phyloP scores from a whole-genome alignment of 1,140 invertebrate species.

The Drosophila ogumai region DNA sequence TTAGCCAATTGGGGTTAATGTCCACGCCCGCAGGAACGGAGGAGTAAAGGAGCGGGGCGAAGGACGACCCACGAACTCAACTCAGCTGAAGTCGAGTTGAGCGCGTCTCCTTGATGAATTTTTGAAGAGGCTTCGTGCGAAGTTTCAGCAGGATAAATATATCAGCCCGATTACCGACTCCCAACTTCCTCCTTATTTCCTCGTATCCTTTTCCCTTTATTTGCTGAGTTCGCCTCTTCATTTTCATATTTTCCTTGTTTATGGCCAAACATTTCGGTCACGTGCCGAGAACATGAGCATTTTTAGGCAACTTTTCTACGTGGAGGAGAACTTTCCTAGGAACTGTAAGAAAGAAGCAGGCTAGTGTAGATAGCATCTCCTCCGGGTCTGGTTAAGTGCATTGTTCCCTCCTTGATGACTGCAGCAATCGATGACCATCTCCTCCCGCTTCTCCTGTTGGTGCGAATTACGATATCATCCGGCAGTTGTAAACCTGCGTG shows the following conservation, averaged over 20 bases:
- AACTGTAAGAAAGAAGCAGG: background rate
- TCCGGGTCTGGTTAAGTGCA: slow-evolving; percentile 44
- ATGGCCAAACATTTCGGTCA: slow-evolving; percentile 76
- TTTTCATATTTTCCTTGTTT: slow-evolving; percentile 78
- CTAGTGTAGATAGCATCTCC: background rate
- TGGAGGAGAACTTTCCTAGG: slow-evolving; percentile 3
- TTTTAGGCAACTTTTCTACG: slow-evolving; percentile 66
- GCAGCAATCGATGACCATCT: slow-evolving; percentile 46
- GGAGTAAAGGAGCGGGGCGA: background rate
- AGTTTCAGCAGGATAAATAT: slow-evolving; percentile 55
- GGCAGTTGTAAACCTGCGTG: slow-evolving; percentile 32
- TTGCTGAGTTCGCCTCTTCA: slow-evolving; percentile 47
- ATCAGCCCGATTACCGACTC: slow-evolving; percentile 65
- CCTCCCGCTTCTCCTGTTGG: slow-evolving; percentile 10
- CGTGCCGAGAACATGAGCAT: slow-evolving; percentile 64
- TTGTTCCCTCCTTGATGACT: slow-evolving; percentile 32
- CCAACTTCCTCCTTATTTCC: slow-evolving; percentile 33
- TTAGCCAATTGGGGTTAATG: slow-evolving; percentile 78
- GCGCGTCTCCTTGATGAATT: slow-evolving; percentile 66
- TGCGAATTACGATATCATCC: slow-evolving; percentile 22
- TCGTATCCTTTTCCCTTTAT: slow-evolving; percentile 13
- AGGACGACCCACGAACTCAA: slow-evolving; percentile 6
- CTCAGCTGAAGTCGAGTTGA: slow-evolving; percentile 23
- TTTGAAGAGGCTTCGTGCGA: slow-evolving; percentile 67
- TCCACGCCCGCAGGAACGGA: slow-evolving; percentile 31